Evolutionary conservation across 2,797 vertebrate genomes (phyloP).

Genomic region (Anisognathus igniventris): DNA sequence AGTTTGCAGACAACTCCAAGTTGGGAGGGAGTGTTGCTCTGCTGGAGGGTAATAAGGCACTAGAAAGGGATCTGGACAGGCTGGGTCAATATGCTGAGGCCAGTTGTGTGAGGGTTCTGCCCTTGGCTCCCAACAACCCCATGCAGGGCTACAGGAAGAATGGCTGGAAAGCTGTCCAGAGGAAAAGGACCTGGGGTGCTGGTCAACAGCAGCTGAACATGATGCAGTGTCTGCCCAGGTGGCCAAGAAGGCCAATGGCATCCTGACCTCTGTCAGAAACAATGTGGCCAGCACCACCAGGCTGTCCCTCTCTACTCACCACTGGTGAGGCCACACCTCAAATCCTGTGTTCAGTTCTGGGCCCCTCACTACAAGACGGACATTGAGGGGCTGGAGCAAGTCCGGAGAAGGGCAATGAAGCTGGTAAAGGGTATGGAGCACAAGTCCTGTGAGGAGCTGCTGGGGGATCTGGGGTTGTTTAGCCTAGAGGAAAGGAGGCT

Average conservation of each 20-base stretch:
- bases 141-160: not conserved
- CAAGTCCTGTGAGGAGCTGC: not conserved
- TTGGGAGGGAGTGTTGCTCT: not conserved
- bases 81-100: not conserved
- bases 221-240: not conserved
- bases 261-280: not conserved
- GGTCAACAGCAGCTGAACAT: not conserved
- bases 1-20: not conserved
- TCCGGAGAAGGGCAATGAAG: not conserved
- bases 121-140: not conserved
- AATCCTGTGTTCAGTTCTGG: not conserved
- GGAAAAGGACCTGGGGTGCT: not conserved
- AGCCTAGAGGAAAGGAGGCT: not conserved
- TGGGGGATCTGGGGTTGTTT: not conserved
- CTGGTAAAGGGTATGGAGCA: not conserved
- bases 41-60: not conserved
- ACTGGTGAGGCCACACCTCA: not conserved
- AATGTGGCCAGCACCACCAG: not conserved
- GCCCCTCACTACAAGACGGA: not conserved
- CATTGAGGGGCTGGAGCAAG: rapidly evolving
- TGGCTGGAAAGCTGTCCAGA: not conserved
- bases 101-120: not conserved
- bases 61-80: not conserved
- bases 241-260: not conserved
- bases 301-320: not conserved